Percentiles rank a stretch among this genome's conserved stretches.
Conservation (phyloP, 1,140 invertebrate species). For the Ostrea edulis region DNA sequence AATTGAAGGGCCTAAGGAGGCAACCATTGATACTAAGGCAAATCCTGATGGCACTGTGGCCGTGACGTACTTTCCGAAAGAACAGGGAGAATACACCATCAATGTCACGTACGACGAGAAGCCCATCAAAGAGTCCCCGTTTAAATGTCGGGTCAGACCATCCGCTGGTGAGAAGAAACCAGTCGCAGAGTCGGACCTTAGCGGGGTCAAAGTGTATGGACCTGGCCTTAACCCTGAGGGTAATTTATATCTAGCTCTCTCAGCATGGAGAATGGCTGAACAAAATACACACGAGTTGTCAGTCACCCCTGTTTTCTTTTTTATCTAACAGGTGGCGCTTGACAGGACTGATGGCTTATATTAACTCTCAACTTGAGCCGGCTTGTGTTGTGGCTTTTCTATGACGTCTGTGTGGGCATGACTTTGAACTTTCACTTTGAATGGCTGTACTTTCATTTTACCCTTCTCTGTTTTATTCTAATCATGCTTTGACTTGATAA, state of each 20-base stretch:
- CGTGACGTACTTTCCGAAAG: slow-evolving; percentile 89
- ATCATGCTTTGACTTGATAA: neutral
- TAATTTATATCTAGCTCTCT: slow-evolving; percentile 66
- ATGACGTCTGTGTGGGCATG: slow-evolving; percentile 12
- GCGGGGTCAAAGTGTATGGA: slow-evolving; percentile 83
- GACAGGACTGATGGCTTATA: slow-evolving; percentile 23
- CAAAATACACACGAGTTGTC: slow-evolving; percentile 30
- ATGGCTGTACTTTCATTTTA: neutral
- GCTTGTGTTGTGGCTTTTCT: slow-evolving; percentile 6
- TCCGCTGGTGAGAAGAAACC: slow-evolving; percentile 19
- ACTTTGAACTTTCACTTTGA: neutral
- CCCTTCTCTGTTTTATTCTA: neutral
- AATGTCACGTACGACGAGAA: slow-evolving; percentile 97
- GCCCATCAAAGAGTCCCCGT: slow-evolving; percentile 97
- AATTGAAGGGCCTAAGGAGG: slow-evolving; percentile 90
- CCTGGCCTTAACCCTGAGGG: slow-evolving; percentile 88
- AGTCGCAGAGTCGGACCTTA: slow-evolving; percentile 59
- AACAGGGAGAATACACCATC: slow-evolving; percentile 89
- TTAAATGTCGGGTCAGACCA: slow-evolving; percentile 89
- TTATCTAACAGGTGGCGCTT: slow-evolving; percentile 7
- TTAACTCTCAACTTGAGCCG: slow-evolving; percentile 19
- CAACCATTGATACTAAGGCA: slow-evolving; percentile 89
- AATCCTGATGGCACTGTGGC: slow-evolving; percentile 91
- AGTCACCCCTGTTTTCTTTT: neutral
- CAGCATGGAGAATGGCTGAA: slow-evolving; percentile 29